These are phyloP conservation scores for Cromileptes altivelis DNA, from an alignment of 2,113 vertebrate genomes.

Conservation along the genomic window DNA sequence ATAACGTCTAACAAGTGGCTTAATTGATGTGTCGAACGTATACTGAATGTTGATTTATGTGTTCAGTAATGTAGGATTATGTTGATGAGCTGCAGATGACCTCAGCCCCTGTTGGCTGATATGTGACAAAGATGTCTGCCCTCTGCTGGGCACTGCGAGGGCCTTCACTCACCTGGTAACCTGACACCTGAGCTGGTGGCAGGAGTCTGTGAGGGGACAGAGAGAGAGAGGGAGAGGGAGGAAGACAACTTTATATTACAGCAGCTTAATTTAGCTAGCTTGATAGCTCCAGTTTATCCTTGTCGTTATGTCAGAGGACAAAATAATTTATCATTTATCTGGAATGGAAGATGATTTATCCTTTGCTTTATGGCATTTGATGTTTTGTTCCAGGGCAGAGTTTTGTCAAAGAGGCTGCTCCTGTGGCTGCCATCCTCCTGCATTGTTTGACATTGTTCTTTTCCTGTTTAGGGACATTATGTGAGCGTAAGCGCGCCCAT, in stretches of 20 bases:
- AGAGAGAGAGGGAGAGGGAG: background rate
- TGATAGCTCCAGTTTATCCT: background rate
- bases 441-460: slow-evolving; percentile 47
- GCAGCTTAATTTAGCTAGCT: too few relatives aligned
- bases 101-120: slow-evolving; percentile 29
- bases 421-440: background rate
- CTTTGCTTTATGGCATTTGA: background rate
- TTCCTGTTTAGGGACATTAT: slow-evolving; percentile 27
- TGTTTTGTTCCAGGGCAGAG: slow-evolving; percentile 7
- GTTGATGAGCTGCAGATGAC: slow-evolving; percentile 41
- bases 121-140: slow-evolving; percentile 71
- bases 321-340: background rate
- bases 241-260: background rate
- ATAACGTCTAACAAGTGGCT: slow-evolving; percentile 27
- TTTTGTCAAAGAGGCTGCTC: background rate
- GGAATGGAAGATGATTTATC: background rate
- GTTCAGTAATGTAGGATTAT: slow-evolving; percentile 19
- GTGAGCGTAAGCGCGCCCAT: slow-evolving; percentile 37
- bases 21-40: slow-evolving; percentile 30
- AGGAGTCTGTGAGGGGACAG: background rate
- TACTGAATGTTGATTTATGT: slow-evolving; percentile 43
- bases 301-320: background rate
- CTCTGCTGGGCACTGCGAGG: slow-evolving; percentile 74
- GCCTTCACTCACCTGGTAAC: slow-evolving; percentile 68
- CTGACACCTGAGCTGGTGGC: slow-evolving; percentile 44